Conservation (phyloP, 2,113 vertebrate genomes). For the Canis aureus region DNA sequence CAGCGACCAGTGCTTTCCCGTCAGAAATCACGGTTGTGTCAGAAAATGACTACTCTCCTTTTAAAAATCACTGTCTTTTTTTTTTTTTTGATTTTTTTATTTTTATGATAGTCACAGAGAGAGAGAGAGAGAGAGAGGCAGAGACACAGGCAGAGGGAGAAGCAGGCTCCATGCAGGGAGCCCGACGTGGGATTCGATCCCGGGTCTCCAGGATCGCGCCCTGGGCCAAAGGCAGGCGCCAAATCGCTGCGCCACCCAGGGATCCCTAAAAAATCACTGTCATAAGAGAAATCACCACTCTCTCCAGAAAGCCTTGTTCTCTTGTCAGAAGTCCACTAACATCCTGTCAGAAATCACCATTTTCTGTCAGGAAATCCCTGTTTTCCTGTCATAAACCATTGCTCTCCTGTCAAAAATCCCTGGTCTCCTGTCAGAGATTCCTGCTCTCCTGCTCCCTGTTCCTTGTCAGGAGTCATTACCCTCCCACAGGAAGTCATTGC, state of each 20-base stretch:
- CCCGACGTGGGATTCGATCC: too few relatives aligned
- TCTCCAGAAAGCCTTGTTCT: constrained; percentile 19
- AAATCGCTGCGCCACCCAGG: too few relatives aligned
- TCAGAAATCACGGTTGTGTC: constrained; percentile 30
- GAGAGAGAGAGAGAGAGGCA: too few relatives aligned
- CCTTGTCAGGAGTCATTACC: constrained; percentile 45
- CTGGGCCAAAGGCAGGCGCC: too few relatives aligned
- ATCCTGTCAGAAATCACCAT: background rate
- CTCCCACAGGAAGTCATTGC: background rate
- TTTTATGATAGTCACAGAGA: too few relatives aligned
- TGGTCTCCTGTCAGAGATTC: constrained; percentile 39
- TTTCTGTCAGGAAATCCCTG: constrained; percentile 16
- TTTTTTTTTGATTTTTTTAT: too few relatives aligned
- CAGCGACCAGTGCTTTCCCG: background rate
- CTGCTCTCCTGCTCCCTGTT: background rate
- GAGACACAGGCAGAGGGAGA: too few relatives aligned
- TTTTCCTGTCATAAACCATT: constrained; percentile 11
- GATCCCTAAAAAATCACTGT: background rate
- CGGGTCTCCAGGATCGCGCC: too few relatives aligned
- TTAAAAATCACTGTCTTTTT: background rate
- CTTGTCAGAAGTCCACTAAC: constrained; percentile 31
- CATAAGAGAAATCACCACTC: background rate
- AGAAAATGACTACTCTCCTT: constrained; percentile 5
- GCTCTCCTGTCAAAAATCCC: constrained; percentile 43
- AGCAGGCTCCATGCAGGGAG: too few relatives aligned